Base-by-base conservation (phyloP, 2,888 invertebrate genomes). In the Yponomeuta malinellus region DNA sequence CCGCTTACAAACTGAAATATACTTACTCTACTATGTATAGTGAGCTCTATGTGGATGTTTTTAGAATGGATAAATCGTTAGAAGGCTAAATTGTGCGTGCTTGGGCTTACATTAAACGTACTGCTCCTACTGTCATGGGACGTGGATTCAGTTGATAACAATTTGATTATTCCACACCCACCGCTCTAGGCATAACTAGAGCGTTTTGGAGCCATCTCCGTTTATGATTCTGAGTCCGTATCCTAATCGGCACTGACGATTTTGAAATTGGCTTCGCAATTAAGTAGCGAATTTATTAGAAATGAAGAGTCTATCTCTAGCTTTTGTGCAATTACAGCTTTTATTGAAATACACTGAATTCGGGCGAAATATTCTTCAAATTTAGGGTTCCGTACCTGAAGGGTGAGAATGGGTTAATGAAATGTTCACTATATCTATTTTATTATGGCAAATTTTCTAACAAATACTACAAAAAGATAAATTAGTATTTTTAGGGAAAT, bases 91-190 rank as follows among this genome's bases (percentile, higher is more conserved):
- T 59, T 59, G 52, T 59, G 52, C 52, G 52, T 59, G 52, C 52
- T 59, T 15, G 52, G 52, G 52, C 12, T 59, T 59, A 59, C 52
- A 59, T 59, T 59, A 15, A 3, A 15, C 15, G 63, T 67, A 52
- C 67, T 33, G 67, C 48, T 66, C 59, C 48, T 66, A 67, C 31
- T 64, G 10, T 64, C 75, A 73, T 73, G 78, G 78, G 81, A 79
- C 81, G 78, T 82, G 84, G 77, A 78, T 76, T 74, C 74, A 76
- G 74, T 74, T 83, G 84, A 85, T 87, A 86, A 86, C 83, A 84
- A 81, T 84, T 85, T 85, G 83, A 87, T 86, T 85, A 86, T 81
- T 81, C 80, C 75, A 77, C 79, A 73, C 76, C 77, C 80, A 73
- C 72, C 72, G 71, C 65, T 59, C 52, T 59, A 59, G 52, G 52